These are phyloP conservation scores for Gorsachius magnificus DNA, from an alignment of 2,797 vertebrate genomes.

Conservation along the genomic window DNA sequence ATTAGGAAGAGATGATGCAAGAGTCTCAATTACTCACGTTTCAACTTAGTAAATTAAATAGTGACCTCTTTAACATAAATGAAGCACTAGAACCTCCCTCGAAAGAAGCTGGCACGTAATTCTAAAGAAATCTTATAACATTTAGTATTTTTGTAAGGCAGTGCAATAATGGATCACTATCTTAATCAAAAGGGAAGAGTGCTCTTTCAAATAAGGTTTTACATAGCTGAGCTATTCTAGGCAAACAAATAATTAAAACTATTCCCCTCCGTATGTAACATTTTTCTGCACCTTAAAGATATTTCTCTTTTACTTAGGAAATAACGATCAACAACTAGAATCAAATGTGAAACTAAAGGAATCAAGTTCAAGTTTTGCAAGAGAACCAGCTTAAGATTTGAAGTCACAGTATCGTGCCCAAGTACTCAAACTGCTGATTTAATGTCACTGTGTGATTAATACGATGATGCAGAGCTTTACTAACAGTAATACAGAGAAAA, in stretches of 20 bases:
- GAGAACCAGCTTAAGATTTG: background rate
- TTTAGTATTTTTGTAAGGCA: background rate
- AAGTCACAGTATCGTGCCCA: background rate
- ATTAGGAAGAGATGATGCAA: background rate
- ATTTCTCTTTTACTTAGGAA: background rate
- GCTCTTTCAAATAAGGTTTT: background rate
- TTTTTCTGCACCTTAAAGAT: background rate
- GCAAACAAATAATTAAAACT: background rate
- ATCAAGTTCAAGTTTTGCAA: background rate
- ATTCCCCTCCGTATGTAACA: rapidly evolving
- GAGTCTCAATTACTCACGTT: background rate
- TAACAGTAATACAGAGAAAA: background rate
- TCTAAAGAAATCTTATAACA: background rate
- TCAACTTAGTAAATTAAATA: background rate
- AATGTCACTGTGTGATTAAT: background rate
- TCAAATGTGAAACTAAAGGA: background rate
- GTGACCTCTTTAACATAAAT: background rate
- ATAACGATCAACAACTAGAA: background rate
- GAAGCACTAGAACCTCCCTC: background rate
- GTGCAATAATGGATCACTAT: background rate
- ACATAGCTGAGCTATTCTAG: background rate
- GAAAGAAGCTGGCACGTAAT: background rate
- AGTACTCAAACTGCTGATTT: background rate
- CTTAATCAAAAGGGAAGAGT: background rate
- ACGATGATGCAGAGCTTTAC: background rate